phyloP scores from a whole-genome alignment of 1,140 invertebrate species.

The Caerostris darwini region DNA sequence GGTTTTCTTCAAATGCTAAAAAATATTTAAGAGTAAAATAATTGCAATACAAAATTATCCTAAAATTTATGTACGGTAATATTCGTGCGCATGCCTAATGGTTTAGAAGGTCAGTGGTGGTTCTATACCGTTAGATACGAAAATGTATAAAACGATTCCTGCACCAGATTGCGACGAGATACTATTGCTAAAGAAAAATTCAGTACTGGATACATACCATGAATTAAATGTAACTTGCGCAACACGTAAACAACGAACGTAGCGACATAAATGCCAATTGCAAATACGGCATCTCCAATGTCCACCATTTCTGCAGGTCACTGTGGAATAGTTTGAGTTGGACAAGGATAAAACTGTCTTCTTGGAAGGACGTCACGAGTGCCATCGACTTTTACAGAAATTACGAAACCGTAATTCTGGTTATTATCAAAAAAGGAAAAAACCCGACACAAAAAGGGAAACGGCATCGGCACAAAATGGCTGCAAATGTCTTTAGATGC shows the following conservation, averaged over 20 bases:
- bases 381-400: background rate
- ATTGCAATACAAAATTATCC: too few relatives aligned
- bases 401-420: slow-evolving; percentile 9
- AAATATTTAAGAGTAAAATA: too few relatives aligned
- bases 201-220: slow-evolving; percentile 18
- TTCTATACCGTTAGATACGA: too few relatives aligned
- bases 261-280: background rate
- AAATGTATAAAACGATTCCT: too few relatives aligned
- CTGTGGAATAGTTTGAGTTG: background rate
- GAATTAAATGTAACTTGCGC: background rate
- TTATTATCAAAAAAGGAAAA: slow-evolving; percentile 24
- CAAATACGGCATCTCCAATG: background rate
- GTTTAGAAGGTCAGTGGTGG: too few relatives aligned
- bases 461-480: too few relatives aligned
- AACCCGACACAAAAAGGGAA: background rate
- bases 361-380: background rate
- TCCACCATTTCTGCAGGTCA: background rate
- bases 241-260: background rate
- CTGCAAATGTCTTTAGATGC: too few relatives aligned
- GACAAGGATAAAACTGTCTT: background rate
- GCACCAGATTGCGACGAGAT: too few relatives aligned
- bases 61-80: too few relatives aligned
- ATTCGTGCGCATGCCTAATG: too few relatives aligned
- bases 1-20: too few relatives aligned
- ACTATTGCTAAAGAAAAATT: background rate